phyloP scores from a whole-genome alignment of 2,797 vertebrate genomes.

The Scolopax bukidnonensis region DNA sequence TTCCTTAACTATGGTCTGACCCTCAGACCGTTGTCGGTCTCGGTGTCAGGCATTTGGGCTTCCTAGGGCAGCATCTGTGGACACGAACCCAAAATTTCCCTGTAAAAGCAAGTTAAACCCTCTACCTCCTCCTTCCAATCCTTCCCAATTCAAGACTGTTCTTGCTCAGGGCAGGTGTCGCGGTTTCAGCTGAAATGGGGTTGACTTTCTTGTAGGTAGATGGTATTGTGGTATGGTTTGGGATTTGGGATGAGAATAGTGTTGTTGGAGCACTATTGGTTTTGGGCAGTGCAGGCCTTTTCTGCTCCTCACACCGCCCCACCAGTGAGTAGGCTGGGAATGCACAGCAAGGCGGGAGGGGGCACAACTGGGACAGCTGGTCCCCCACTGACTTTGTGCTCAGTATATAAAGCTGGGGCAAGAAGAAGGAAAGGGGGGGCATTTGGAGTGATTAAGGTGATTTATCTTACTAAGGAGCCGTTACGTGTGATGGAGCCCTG shows the following conservation, averaged over 20 bases:
- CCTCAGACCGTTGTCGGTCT: background rate
- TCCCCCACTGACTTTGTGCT: background rate
- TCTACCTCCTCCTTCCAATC: background rate
- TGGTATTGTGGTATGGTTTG: background rate
- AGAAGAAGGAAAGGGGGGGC: background rate
- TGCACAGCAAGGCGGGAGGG: background rate
- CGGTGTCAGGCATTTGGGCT: background rate
- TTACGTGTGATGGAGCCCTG: background rate
- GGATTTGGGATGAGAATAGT: background rate
- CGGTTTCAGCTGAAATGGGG: background rate
- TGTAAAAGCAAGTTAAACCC: background rate
- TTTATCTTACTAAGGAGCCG: background rate
- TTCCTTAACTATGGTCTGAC: background rate
- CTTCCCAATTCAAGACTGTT: background rate
- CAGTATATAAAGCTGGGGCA: background rate
- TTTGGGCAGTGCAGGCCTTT: background rate
- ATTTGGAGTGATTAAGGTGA: background rate
- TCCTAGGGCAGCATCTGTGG: fast-evolving
- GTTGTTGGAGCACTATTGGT: background rate
- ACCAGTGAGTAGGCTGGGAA: background rate
- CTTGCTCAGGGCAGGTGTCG: background rate
- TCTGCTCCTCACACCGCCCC: background rate
- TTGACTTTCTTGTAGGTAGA: background rate
- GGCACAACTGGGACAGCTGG: background rate
- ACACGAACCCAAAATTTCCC: background rate